Evolutionary conservation across 2,888 invertebrate genomes (phyloP).

Genomic region (Rhingia rostrata): DNA sequence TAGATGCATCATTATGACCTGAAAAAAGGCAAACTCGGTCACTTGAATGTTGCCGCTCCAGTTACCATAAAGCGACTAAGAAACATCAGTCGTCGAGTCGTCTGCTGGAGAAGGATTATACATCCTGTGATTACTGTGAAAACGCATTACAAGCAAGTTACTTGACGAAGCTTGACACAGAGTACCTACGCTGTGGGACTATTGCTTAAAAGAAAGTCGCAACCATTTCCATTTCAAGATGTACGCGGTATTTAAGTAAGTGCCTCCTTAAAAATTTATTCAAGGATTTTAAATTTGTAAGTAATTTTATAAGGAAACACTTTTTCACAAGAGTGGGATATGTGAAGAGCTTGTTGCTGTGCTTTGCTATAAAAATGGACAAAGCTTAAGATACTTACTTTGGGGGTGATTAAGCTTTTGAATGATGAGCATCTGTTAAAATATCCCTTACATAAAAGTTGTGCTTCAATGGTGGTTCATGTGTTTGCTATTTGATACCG

Average conservation of each 20-base stretch:
- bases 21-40: conserved; percentile 42
- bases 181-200: neutral
- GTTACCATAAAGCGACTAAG: conserved; percentile 12
- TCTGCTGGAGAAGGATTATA: neutral
- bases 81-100: neutral
- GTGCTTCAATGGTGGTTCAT: neutral
- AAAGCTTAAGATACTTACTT: neutral
- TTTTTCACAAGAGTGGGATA: too few relatives aligned
- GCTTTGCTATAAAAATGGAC: neutral
- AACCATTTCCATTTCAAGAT: neutral
- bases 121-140: conserved; percentile 1
- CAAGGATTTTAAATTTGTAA: too few relatives aligned
- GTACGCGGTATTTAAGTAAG: neutral
- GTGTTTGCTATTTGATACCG: neutral
- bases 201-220: neutral
- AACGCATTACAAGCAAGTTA: conserved; percentile 9
- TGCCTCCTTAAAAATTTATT: neutral
- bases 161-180: neutral
- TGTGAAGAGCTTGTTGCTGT: neutral
- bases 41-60: conserved; percentile 39
- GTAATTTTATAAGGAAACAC: too few relatives aligned
- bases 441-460: neutral
- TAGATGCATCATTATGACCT: conserved; percentile 39
- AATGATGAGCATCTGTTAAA: neutral
- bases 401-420: too few relatives aligned